Evolutionary conservation across 2,888 invertebrate species (phyloP).

Genomic region (Apantesis nais): DNA sequence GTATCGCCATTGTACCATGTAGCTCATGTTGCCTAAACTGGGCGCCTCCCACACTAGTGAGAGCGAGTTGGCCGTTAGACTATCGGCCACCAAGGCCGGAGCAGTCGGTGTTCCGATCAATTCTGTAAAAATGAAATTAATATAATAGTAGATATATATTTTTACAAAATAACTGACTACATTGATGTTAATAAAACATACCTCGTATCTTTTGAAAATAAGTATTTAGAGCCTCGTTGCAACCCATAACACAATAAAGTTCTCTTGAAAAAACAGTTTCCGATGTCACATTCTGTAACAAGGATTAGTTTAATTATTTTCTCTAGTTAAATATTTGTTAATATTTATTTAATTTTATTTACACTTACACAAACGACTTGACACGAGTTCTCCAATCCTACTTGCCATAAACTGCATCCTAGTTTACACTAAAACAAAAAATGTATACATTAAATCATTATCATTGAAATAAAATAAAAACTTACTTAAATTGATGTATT

Average conservation of each 20-base stretch:
- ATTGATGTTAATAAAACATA: constrained; percentile 53
- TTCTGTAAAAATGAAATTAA: constrained; percentile 60
- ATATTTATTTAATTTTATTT: background rate
- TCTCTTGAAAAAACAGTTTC: constrained; percentile 89
- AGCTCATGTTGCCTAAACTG: constrained; percentile 84
- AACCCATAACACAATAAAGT: constrained; percentile 92
- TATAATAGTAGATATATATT: background rate
- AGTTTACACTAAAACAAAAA: constrained; percentile 89
- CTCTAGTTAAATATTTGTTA: background rate
- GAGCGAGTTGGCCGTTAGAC: constrained; percentile 91
- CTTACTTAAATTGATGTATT: no score
- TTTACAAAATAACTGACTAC: background rate
- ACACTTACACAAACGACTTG: constrained; percentile 93
- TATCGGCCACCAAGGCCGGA: constrained; percentile 92
- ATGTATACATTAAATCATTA: background rate
- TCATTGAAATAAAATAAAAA: background rate
- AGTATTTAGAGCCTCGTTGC: constrained; percentile 91
- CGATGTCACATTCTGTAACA: constrained; percentile 88
- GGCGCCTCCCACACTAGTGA: constrained; percentile 91
- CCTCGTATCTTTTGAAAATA: constrained; percentile 91
- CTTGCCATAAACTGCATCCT: constrained; percentile 92
- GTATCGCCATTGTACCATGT: constrained; percentile 91
- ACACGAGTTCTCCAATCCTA: constrained; percentile 91
- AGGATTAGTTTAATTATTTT: constrained; percentile 14
- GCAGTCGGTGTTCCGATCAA: constrained; percentile 89